Evolutionary conservation across 2,888 invertebrate genomes (phyloP), one percentile per base, ranked within the genome.

Genomic region (Rhagonycha fulva): DNA sequence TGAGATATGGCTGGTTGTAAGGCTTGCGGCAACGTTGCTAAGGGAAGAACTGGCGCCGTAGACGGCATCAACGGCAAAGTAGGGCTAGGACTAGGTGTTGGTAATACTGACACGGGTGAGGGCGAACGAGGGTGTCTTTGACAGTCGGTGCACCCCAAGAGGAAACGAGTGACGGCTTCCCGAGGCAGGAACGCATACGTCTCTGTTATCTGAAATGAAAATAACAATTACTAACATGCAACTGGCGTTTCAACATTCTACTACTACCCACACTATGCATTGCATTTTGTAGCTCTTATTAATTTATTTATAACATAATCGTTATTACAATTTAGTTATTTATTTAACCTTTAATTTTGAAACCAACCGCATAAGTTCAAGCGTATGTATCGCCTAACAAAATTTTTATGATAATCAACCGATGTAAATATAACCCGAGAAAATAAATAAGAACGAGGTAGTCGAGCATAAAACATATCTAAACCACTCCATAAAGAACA

Each of bases 161-260:
- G 93, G 90, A 98, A 98, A 84, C 96, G 94, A 76, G 98, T 98
- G 86, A 98, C 98, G 70, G 98, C 98, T 89, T 98, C 98, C 75
- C 98, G 93, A 4, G 98, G 98, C 83, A 98, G 91, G 87, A 98
- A 98, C 70, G 97, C 97, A 90, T 96, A 98, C 78, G 96, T 97
- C 89, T 98, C 98, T 71, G 98, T 97, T 85, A 98, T 98, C 98
- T 98, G 92, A 76, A 90, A 91, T 85, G 85, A 86, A 87, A 87
- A 85, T 84, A 83, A 84, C 84, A 80, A 75, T 82, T 81, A 71
- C 30, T 76, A 74, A 74, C 80, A 76, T 76, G 71, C 81, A 82
- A 82, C 80, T 83, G 84, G 83, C 83, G 80, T 83, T 83, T 83
- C 83, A 82, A 83, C 83, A 82, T 82, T 79, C 79, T 12, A n/a